Conservation (phyloP, 2,113 vertebrate genomes). For the Epinephelus moara region DNA sequence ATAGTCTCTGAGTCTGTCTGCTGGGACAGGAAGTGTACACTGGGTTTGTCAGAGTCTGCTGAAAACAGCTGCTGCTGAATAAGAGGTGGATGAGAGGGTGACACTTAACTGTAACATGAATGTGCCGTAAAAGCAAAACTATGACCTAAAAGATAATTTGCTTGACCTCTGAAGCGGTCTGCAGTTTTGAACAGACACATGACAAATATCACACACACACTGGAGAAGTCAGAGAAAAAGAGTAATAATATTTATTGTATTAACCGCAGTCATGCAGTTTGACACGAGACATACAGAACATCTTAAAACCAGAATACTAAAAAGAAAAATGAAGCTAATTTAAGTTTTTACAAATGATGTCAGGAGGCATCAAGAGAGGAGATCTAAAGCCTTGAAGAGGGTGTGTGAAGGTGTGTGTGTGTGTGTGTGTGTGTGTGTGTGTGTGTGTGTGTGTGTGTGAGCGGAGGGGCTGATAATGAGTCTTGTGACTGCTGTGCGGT, state of each 20-base stretch:
- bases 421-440: no score
- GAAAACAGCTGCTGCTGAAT: no score
- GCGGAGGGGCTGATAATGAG: not conserved
- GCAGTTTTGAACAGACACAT: not conserved
- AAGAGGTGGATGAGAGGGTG: no score
- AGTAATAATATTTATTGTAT: constrained; percentile 29
- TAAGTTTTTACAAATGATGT: constrained; percentile 6
- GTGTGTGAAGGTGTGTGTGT: not conserved
- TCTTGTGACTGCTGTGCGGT: constrained; percentile 36
- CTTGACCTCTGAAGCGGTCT: not conserved
- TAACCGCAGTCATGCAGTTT: not conserved
- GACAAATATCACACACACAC: not conserved
- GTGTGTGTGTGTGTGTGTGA: no score
- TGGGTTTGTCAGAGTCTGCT: no score
- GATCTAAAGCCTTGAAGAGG: not conserved
- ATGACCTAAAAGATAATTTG: no score
- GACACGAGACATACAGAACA: not conserved
- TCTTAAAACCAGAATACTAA: not conserved
- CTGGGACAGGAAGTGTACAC: no score
- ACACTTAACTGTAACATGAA: no score
- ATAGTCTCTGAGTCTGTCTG: no score
- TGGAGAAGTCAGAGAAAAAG: constrained; percentile 2
- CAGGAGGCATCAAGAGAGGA: not conserved
- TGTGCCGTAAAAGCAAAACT: no score
- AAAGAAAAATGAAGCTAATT: constrained; percentile 2